Evolutionary conservation across 2,888 invertebrate genomes (phyloP), one percentile per base, ranked within the genome.

Genomic region (Sepioteuthis lessoniana): DNA sequence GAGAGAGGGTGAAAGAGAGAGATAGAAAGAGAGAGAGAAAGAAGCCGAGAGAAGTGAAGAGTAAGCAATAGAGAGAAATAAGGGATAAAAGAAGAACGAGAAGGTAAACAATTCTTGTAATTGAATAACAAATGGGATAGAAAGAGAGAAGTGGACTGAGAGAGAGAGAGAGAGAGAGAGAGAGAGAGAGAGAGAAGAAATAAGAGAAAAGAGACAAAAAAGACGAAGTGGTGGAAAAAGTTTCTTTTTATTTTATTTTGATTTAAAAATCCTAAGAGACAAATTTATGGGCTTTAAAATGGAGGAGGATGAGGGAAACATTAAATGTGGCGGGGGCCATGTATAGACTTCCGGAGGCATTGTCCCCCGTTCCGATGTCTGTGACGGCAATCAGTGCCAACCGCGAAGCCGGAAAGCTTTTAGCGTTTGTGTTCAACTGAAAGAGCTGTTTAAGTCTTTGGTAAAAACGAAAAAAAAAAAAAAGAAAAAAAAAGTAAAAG

Each of bases 341-440:
- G 76, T 0, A 35, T n/a, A 76, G n/a, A 76, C 76, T 76, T 76
- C 76, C 76, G 76, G 76, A 76, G 76, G 76, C 76, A 16, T 35
- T n/a, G 76, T 76, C 76, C 76, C 28, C 76, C 19, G 3, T n/a
- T n/a, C 76, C 10, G 76, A 76, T 16, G n/a, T n/a, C 35, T 76
- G n/a, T n/a, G n/a, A 16, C n/a, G n/a, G n/a, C n/a, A 35, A 76
- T 76, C 76, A n/a, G n/a, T 35, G 76, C 76, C 76, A 35, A 76
- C n/a, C 35, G 76, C 76, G n/a, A 76, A 76, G 76, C 76, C 76
- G 76, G 76, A 76, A 76, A 76, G n/a, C 76, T 76, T 76, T 76
- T 76, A 76, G 76, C 76, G 35, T n/a, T 76, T 76, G 16, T 76
- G 76, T 76, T 76, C 76, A 13, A 35, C 76, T 35, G 16, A 76